Evolutionary conservation across 2,888 invertebrate species (phyloP), one percentile per base, ranked within the genome.

Genomic region (Cyaniris semiargus): DNA sequence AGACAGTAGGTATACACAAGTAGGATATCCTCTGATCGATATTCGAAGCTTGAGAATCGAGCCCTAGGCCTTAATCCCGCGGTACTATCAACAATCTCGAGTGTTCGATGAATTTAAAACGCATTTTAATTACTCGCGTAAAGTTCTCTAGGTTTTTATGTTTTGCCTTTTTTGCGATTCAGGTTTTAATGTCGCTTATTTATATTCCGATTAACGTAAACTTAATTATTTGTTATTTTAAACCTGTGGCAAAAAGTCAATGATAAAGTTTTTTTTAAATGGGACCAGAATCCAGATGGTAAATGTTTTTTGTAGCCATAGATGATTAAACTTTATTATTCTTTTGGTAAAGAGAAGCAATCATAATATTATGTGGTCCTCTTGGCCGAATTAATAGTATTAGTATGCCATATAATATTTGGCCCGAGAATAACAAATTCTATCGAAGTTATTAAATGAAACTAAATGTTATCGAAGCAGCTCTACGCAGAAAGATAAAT

Each of bases 21-120:
- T 44, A 44, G 10, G 10, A 44, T 44, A 44, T 10, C 44, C 44
- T 44, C 10, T 3, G 44, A 44, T 10, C 44, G 44, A 44, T 44
- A 44, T 44, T 13, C 44, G 44, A 44, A 44, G 44, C 44, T 44
- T 4, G 53, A 53, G 18, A 53, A 18, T 53, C 13, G 18, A 53
- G 5, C 53, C 48, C 44, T 21, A 5, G 23, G 38, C 44, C 44
- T 72, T 60, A 70, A 70, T 38, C 21, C 72, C 1, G 23, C 23
- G 15, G 44, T 44, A 23, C 21, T 44, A 38, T 72, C 38, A 72
- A 72, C 21, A 44, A 72, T 72, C 72, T 72, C 38, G 72, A 21
- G 44, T 72, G 72, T 72, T 44, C 44, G 44, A 72, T 72, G 72
- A 72, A 72, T 72, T 72, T 72, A 72, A 44, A 44, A 72, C 34